phyloP scores from a whole-genome alignment of 2,888 invertebrate genomes.

The Machimus rusticus region DNA sequence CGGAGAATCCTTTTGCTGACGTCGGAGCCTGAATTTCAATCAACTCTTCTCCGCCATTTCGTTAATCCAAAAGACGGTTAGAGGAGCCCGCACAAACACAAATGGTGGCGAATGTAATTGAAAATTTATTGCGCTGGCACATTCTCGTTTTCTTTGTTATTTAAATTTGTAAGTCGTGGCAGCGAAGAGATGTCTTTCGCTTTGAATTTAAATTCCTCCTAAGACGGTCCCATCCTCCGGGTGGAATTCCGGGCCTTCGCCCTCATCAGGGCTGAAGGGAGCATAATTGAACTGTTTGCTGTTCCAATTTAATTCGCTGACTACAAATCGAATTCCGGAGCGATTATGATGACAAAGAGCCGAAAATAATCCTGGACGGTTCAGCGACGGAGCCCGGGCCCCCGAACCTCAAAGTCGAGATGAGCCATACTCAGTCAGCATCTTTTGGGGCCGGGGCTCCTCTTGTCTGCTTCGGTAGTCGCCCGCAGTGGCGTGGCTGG shows the following conservation, averaged over 20 bases:
- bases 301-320: conserved; percentile 39
- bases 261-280: background rate
- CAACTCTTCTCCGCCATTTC: conserved; percentile 14
- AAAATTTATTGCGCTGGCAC: conserved; percentile 34
- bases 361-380: conserved; percentile 31
- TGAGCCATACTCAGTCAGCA: conserved; percentile 32
- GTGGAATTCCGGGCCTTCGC: background rate
- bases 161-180: conserved; percentile 23
- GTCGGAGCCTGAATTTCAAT: conserved; percentile 21
- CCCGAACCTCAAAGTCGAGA: background rate
- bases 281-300: conserved; percentile 37
- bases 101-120: conserved; percentile 31
- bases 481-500: conserved; percentile 1
- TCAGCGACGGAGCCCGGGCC: background rate
- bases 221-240: conserved; percentile 12
- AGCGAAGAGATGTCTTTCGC: conserved; percentile 14
- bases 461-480: background rate
- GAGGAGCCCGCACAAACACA: conserved; percentile 8
- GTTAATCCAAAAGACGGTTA: conserved; percentile 17
- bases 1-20: background rate
- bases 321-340: conserved; percentile 37
- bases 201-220: conserved; percentile 39
- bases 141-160: conserved; percentile 36
- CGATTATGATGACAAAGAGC: conserved; percentile 40
- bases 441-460: background rate